Evolutionary conservation across 2,113 vertebrate genomes (phyloP), one percentile per base, ranked within the genome.

Genomic region (Ciconia stormi): DNA sequence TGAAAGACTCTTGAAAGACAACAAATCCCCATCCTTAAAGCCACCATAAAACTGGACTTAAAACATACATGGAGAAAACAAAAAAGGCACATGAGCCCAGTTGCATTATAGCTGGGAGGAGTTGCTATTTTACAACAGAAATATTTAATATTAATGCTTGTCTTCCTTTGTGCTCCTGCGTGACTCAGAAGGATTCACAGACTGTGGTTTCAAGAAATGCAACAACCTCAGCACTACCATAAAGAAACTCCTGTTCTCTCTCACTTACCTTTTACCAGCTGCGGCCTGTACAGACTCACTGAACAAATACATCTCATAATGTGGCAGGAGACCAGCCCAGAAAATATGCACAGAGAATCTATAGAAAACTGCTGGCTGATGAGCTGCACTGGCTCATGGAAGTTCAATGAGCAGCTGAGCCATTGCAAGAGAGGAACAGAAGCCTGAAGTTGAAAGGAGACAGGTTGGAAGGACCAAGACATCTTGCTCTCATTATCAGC

Each of bases 81-180:
- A 67, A 79, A 77, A 46, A 59, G 10, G 16, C 8, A 69, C 6
- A 10, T 3, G 6, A 90, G 49, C 6, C 49, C 44, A 67, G 32
- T 0, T 38, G n/a, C 25, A 42, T 0, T 1, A 53, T 1, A 49
- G 12, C n/a, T 91, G 34, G 11, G 30, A 92, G 30, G 47, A 58
- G 13, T 2, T 69, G 52, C 16, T 53, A 22, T 47, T 55, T 47
- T 50, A 67, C 32, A 50, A 5, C 0, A 74, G 22, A 78, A 88
- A 82, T 40, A 65, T 23, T 69, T 50, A 70, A 16, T 34, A 87
- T 11, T 50, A 44, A 69, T 22, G 16, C 15, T 85, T 47, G 30
- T 61, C 47, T 82, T 67, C 18, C 26, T 42, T 65, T 49, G 19
- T 72, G 58, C 62, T 91, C 44, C 78, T 73, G 19, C 3, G 38